Conservation (phyloP, 2,113 vertebrate species). For the Gasterosteus nipponicus region DNA sequence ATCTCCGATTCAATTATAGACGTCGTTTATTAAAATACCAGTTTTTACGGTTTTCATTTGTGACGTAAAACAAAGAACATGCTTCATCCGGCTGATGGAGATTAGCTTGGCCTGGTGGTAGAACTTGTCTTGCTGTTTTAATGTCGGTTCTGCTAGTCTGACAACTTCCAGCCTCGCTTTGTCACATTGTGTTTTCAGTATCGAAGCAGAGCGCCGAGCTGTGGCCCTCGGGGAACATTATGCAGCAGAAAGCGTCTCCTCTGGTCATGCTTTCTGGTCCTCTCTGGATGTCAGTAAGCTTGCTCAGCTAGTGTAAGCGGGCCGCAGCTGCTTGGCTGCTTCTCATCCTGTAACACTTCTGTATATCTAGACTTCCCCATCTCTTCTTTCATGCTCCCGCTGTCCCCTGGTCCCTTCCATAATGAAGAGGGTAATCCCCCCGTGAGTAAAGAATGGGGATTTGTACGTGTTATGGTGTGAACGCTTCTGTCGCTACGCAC, state of each 20-base stretch:
- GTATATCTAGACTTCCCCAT: slow-evolving; percentile 32
- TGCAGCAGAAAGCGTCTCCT: slow-evolving; percentile 40
- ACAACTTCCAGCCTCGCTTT: slow-evolving; percentile 61
- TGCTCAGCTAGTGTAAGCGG: slow-evolving; percentile 17
- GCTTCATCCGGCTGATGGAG: slow-evolving; percentile 2
- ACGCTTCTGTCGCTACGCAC: slow-evolving; percentile 77
- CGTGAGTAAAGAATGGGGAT: slow-evolving; percentile 81
- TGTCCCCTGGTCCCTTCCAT: slow-evolving; percentile 57
- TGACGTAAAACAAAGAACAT: slow-evolving; percentile 6
- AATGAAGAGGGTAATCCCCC: slow-evolving; percentile 80
- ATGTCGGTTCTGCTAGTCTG: slow-evolving; percentile 44
- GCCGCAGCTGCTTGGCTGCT: slow-evolving; percentile 28
- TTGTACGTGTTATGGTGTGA: slow-evolving; percentile 77
- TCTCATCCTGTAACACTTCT: slow-evolving; percentile 42
- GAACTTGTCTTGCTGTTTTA: slow-evolving; percentile 27
- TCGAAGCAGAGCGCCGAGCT: slow-evolving; percentile 57
- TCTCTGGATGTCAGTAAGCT: slow-evolving; percentile 40
- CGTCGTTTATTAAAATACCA: not conserved
- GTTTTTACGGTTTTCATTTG: not conserved
- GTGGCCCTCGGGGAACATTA: slow-evolving; percentile 53
- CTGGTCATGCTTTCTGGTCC: slow-evolving; percentile 38
- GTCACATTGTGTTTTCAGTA: slow-evolving; percentile 70
- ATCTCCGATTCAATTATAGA: not conserved
- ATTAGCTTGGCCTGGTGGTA: slow-evolving; percentile 25
- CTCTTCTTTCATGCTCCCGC: slow-evolving; percentile 32